Evolutionary conservation across 2,113 vertebrate genomes (phyloP), one percentile per base, ranked within the genome.

Genomic region (Catharus bicknelli): DNA sequence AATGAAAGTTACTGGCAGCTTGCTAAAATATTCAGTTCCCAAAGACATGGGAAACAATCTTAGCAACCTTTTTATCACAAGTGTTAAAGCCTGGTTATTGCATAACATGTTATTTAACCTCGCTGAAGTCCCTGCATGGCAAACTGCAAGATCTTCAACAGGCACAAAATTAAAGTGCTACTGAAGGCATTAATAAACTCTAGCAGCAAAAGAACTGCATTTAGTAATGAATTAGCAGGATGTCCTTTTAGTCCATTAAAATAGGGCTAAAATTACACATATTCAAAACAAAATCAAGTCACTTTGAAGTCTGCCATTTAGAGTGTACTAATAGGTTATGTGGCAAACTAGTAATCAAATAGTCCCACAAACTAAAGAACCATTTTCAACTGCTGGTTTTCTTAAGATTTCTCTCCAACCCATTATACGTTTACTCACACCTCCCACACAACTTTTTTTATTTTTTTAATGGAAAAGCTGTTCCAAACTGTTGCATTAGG

Each of bases 261-360:
- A 69, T 62, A 62, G 70, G 16, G 63, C 86, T 59, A 51, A 51
- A 51, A 63, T 48, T 64, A 93, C 15, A 85, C 13, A 40, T 73
- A 75, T 91, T 73, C 42, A 87, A 95, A 94, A 85, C 54, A 80
- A 90, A 80, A 86, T 77, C 22, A 72, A 93, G 62, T 59, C 53
- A 90, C 42, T 83, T 57, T 73, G n/a, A 92, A 75, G 50, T 50
- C 57, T 81, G 29, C 14, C 42, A 88, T 90, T 92, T 88, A 47
- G n/a, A 91, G 16, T 17, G 4, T 29, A 88, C 25, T 90, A 86
- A 53, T 36, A 88, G 83, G 20, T 58, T 68, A 48, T 4, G 12
- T 36, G 30, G 48, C 19, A 75, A 90, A 48, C n/a, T 64, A 77
- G 36, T 68, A 90, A 93, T 80, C 47, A 90, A 77, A 69, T 7